phyloP scores from a whole-genome alignment of 2,888 invertebrate genomes.

The Himalopsyche anomala region DNA sequence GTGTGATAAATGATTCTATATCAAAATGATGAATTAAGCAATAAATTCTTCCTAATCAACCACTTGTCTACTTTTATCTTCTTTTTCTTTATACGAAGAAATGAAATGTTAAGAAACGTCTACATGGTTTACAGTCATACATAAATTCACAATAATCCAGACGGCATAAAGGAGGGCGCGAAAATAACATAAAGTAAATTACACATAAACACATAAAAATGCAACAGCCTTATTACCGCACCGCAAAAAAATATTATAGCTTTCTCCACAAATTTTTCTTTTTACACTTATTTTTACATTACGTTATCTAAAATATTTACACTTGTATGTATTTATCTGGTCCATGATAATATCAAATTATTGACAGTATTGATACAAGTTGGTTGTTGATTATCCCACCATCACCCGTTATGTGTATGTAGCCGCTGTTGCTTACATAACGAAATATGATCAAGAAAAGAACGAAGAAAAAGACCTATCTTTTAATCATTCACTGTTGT shows the following conservation, averaged over 20 bases:
- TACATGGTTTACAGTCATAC: conserved; percentile 14
- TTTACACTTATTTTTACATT: background rate
- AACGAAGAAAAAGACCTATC: too few relatives aligned
- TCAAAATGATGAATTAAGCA: too few relatives aligned
- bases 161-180: background rate
- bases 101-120: background rate
- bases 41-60: background rate
- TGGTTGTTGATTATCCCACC: too few relatives aligned
- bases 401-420: too few relatives aligned
- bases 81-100: background rate
- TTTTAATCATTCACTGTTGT: too few relatives aligned
- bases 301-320: too few relatives aligned
- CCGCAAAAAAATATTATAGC: background rate
- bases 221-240: background rate
- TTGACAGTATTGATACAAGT: too few relatives aligned
- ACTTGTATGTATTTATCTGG: too few relatives aligned
- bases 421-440: too few relatives aligned
- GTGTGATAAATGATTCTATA: too few relatives aligned
- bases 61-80: background rate
- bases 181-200: background rate
- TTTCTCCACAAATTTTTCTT: background rate
- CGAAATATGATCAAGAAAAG: too few relatives aligned
- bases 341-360: too few relatives aligned
- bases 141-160: conserved; percentile 45
- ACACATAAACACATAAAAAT: background rate